Conservation (phyloP, 2,797 vertebrate species). For the Enteromius treurensis region DNA sequence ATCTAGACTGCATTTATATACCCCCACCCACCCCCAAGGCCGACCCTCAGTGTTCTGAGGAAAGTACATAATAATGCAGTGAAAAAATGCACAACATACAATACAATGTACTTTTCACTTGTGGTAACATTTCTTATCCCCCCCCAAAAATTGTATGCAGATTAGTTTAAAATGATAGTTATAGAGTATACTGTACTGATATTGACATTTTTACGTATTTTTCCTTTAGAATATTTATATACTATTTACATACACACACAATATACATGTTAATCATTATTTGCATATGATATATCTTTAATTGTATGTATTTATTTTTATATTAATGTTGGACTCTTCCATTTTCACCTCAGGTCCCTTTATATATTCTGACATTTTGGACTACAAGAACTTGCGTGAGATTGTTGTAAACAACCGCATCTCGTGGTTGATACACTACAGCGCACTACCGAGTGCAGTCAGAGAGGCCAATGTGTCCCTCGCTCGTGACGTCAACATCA, state of each 20-base stretch:
- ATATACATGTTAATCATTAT: background rate
- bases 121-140: background rate
- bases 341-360: slow-evolving; percentile 81
- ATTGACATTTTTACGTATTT: background rate
- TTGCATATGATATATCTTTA: background rate
- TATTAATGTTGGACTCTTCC: background rate
- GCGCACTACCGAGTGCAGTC: slow-evolving; percentile 89
- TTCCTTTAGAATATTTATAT: background rate
- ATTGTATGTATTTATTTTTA: background rate
- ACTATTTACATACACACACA: background rate
- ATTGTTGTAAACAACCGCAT: slow-evolving; percentile 95
- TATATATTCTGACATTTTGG: slow-evolving; percentile 91
- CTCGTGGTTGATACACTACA: slow-evolving; percentile 95
- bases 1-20: no score
- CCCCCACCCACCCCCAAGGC: no score
- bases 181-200: background rate
- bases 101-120: background rate
- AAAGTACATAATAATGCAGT: no score
- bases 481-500: slow-evolving; percentile 91
- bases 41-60: no score
- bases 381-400: slow-evolving; percentile 91
- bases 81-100: no score
- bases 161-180: background rate
- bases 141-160: background rate
- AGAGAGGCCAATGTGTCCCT: slow-evolving; percentile 90